Evolutionary conservation across 2,888 invertebrate species (phyloP), one percentile per base, ranked within the genome.

Genomic region (Synanthedon tipuliformis): DNA sequence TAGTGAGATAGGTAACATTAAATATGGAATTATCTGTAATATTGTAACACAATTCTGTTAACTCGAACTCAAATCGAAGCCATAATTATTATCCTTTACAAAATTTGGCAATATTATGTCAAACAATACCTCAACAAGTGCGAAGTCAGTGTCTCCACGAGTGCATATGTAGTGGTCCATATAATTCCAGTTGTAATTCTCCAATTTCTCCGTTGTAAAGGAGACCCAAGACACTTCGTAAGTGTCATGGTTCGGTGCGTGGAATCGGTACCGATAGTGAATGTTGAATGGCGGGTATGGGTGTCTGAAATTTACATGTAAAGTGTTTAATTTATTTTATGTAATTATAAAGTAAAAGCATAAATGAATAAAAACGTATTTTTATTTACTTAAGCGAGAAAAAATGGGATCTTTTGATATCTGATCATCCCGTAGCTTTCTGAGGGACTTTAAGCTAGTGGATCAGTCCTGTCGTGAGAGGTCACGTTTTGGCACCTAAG

Each of bases 131-230:
- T 97, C 96, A 57, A 92, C 93, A 34, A 97, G 85, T 40, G 92
- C 90, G 84, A 96, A 97, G 74, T 97, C 97, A 0, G 95, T 94
- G 72, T 97, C 97, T 1, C 98, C 98, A 56, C 96, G 89, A 0
- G 96, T 96, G 70, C 97, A 97, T 59, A 98, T 96, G 74, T 98
- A 98, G 76, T 97, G 95, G 82, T 99, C 98, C 85, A 98, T 90
- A 72, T 97, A 96, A 80, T 98, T 98, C 98, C 98, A 99, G 82
- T 96, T 97, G 75, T 95, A 98, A 64, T 95, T 96, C 80, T 98
- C 98, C 53, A 98, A 83, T 71, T 96, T 96, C 80, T 98, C 97
- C 0, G 97, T 96, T 1, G 94, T 94, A 78, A 98, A 98, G 49
- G 96, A 94, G 0, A 97, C 97, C 90, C 95, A 95, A 0, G 97